Base-by-base conservation (phyloP, 1,140 invertebrate species). In the Bombus sylvicola region DNA sequence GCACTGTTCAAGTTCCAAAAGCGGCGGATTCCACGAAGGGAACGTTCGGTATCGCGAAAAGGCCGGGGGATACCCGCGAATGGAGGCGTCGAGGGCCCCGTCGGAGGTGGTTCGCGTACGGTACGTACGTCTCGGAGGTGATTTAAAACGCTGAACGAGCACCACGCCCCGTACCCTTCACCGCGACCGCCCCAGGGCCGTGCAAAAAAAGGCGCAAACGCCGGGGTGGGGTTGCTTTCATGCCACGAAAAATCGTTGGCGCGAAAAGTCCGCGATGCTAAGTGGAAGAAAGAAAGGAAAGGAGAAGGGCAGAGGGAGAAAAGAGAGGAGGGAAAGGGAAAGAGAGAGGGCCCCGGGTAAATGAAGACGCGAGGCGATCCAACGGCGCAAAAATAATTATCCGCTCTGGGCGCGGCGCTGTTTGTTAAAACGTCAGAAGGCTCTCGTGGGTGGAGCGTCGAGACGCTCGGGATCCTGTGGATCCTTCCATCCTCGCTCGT, bases 361-460 rank as follows among this genome's bases (percentile, higher is more conserved):
- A 94, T 94, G 93, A 94, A 94, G 93, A 94, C 90, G 92, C 93
- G 93, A 93, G 89, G 34, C 47, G 78, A 69, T 53, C 13, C 59
- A 39, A 47, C 53, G 41, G 85, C 77, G 90, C 88, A 89, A 93
- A 93, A 93, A 93, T 93, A 93, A 93, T 93, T 92, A 93, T 91
- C 92, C 91, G 91, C 90, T 92, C 91, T 92, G 91, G 90, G 92
- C 92, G 87, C 92, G 89, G 81, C 88, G 91, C 89, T 92, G 92
- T 93, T 93, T 93, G 92, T 93, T 92, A 92, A 93, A 92, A 93
- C 90, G 92, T 92, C 92, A 90, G 90, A 89, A 88, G 87, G 90
- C 89, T 90, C 89, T 91, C 68, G 89, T 92, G 90, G 92, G 92
- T 91, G 91, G 91, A 92, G 90, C 92, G 87, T 81, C 90, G 89